Base-by-base conservation (phyloP, 2,113 vertebrate species). In the Hippocampus comes region DNA sequence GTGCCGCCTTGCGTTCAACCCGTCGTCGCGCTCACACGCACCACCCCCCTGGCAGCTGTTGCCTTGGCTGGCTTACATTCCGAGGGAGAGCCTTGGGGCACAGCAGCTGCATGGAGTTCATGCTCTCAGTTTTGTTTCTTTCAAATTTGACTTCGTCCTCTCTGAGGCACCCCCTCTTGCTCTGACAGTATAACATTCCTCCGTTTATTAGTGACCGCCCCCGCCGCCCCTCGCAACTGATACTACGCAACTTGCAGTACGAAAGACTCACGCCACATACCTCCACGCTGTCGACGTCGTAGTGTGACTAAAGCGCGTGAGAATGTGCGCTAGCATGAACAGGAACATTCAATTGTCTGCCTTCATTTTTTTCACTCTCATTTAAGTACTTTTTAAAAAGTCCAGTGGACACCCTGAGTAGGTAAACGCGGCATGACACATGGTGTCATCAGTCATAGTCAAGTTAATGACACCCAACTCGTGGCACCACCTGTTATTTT, bases 31-130 rank as follows among this genome's bases (percentile, higher is more conserved):
- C n/a, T 27, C 61, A 41, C 66, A 76, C 86, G 82, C 85, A 75
- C 66, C 81, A 73, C 75, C 84, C 82, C 74, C 84, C 78, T 78
- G 46, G 87, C 89, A 90, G 89, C 88, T 91, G 90, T 87, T 87
- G 73, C 69, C 60, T 71, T 64, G 11, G 34, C 81, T 78, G 86
- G 85, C 82, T 82, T 84, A 84, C 87, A 90, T 90, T 91, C 90
- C 86, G 88, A 85, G 86, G 90, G 87, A 90, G 87, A 89, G 86
- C 89, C 90, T 84, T 79, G 82, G 80, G 84, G 90, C 86, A 82
- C 75, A 87, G 86, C 90, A 91, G 90, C 90, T 91, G 87, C 85
- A 78, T 77, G 65, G 64, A 80, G 82, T 76, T 81, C 81, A 68
- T 68, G 73, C 78, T 67, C 72, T 41, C 25, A 46, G 68, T 53